These are phyloP conservation scores for Pseudopodoces humilis DNA, from an alignment of 2,113 vertebrate genomes.

Conservation along the genomic window DNA sequence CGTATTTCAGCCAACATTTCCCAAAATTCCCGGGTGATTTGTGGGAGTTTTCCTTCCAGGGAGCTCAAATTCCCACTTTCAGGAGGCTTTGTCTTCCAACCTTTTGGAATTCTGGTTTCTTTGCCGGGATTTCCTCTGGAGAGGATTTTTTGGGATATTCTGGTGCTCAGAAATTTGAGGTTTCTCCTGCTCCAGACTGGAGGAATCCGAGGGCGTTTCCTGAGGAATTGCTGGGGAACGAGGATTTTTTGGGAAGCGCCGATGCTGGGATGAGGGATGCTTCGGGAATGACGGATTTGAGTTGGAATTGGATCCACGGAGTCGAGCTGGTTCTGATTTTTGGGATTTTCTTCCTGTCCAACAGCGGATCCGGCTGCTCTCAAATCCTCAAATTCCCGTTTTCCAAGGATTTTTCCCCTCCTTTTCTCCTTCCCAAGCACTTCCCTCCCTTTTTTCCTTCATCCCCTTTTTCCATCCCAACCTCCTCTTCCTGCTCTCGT, in stretches of 20 bases:
- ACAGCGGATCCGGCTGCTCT: too few species aligned
- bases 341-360: too few species aligned
- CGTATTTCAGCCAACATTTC: neutral
- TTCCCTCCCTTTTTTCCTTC: too few species aligned
- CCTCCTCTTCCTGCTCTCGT: too few species aligned
- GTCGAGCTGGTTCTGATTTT: too few species aligned
- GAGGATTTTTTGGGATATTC: neutral
- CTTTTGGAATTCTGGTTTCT: neutral
- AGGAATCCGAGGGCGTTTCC: neutral
- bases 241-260: neutral
- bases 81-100: neutral
- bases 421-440: too few species aligned
- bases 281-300: too few species aligned
- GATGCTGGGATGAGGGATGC: too few species aligned
- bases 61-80: neutral
- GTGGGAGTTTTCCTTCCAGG: neutral
- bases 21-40: neutral
- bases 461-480: too few species aligned
- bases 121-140: neutral
- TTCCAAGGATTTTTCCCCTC: too few species aligned
- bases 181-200: neutral
- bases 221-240: neutral
- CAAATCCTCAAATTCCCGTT: too few species aligned
- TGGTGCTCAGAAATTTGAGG: neutral
- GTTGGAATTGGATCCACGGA: too few species aligned